Evolutionary conservation across 2,113 vertebrate genomes (phyloP).

Genomic region (Oxygymnocypris stewartii): DNA sequence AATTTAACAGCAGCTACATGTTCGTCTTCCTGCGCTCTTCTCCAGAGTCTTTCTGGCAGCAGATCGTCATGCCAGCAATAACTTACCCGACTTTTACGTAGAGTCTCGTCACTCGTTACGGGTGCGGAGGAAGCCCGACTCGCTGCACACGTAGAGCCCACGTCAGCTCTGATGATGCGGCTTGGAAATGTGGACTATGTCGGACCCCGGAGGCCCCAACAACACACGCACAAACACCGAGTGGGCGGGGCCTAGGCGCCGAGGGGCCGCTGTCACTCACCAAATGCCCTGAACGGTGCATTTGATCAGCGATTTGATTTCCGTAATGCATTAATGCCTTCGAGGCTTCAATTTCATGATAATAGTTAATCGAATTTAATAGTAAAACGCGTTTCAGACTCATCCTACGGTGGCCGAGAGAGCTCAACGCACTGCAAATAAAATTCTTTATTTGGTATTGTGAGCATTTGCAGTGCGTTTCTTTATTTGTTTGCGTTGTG

Average conservation of each 20-base stretch:
- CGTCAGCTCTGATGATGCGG: constrained; percentile 84
- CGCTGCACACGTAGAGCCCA: constrained; percentile 79
- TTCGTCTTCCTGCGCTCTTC: constrained; percentile 1
- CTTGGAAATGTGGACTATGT: constrained; percentile 68
- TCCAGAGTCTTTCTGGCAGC: constrained; percentile 9
- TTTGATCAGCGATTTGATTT: background rate
- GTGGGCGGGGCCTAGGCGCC: constrained; percentile 22
- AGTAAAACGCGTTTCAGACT: background rate
- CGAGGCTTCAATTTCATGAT: background rate
- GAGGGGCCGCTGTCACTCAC: background rate
- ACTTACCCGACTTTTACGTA: constrained; percentile 77
- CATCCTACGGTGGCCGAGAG: too few relatives aligned
- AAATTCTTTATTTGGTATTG: too few relatives aligned
- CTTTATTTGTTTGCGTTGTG: too few relatives aligned
- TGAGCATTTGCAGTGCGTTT: too few relatives aligned
- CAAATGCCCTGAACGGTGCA: background rate
- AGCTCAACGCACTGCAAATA: too few relatives aligned
- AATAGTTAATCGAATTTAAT: background rate
- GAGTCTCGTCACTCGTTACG: constrained; percentile 81
- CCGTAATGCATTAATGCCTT: background rate
- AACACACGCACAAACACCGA: constrained; percentile 13
- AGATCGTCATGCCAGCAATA: constrained; percentile 47
- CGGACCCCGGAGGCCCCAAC: constrained; percentile 30
- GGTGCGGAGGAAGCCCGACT: constrained; percentile 70
- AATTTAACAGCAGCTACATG: background rate